Evolutionary conservation across 2,888 invertebrate species (phyloP).

Genomic region (Eudasyphora cyanicolor): DNA sequence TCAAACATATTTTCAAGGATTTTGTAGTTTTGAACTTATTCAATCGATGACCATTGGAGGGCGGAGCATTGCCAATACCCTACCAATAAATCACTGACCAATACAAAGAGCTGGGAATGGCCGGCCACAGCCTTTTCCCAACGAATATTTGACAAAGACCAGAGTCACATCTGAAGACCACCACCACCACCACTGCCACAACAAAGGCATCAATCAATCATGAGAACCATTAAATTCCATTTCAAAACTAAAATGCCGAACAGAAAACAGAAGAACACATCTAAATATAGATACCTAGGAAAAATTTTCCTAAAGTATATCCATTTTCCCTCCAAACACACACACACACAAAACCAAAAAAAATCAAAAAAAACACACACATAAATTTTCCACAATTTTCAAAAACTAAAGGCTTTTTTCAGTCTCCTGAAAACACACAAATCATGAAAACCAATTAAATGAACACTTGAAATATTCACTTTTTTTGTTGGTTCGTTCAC

Average conservation of each 20-base stretch:
- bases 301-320: not conserved
- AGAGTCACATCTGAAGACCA: not conserved
- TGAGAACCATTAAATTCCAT: not conserved
- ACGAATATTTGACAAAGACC: not conserved
- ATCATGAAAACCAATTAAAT: slow-evolving; percentile 6
- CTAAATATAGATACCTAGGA: not conserved
- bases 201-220: not conserved
- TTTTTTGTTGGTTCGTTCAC: too few relatives aligned
- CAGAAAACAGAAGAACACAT: not conserved
- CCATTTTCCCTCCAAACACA: not conserved
- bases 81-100: not conserved
- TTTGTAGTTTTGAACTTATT: too few relatives aligned
- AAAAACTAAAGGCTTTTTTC: too few relatives aligned
- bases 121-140: not conserved
- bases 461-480: slow-evolving; percentile 1
- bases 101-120: not conserved
- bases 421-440: not conserved
- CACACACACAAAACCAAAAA: not conserved
- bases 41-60: too few relatives aligned
- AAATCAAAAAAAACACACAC: not conserved
- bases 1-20: too few relatives aligned
- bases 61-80: too few relatives aligned
- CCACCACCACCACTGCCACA: not conserved
- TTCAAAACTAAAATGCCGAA: not conserved
- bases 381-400: slow-evolving; percentile 5